phyloP scores from a whole-genome alignment of 2,888 invertebrate species.

The Dolichomitus sp. region DNA sequence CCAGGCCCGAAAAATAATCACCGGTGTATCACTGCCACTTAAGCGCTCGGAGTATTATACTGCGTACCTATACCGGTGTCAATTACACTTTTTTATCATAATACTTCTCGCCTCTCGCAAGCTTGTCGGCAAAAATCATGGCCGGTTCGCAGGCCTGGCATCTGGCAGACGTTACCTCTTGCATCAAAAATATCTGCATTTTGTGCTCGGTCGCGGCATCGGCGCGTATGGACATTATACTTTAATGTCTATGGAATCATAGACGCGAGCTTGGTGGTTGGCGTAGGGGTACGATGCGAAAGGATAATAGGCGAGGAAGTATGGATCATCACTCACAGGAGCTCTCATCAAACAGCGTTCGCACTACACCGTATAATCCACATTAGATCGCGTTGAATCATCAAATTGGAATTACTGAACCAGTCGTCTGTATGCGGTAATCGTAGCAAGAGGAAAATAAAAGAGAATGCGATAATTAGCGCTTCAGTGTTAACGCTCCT shows the following conservation, averaged over 20 bases:
- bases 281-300: slow-evolving; percentile 26
- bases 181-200: slow-evolving; percentile 16
- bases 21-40: too few species aligned
- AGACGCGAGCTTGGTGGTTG: slow-evolving; percentile 39
- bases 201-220: slow-evolving; percentile 8
- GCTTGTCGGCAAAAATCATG: slow-evolving; percentile 71
- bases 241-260: slow-evolving; percentile 19
- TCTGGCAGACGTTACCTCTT: slow-evolving; percentile 83
- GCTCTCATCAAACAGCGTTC: not conserved
- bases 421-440: slow-evolving; percentile 50
- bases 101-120: slow-evolving; percentile 65
- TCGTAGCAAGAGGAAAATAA: slow-evolving; percentile 34
- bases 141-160: slow-evolving; percentile 76
- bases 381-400: slow-evolving; percentile 50
- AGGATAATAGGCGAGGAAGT: slow-evolving; percentile 33
- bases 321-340: slow-evolving; percentile 27
- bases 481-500: slow-evolving; percentile 37
- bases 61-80: not conserved
- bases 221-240: slow-evolving; percentile 30
- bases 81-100: slow-evolving; percentile 25
- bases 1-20: too few species aligned
- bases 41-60: not conserved
- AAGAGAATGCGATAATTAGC: slow-evolving; percentile 59
- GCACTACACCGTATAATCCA: slow-evolving; percentile 23
- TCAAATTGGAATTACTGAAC: slow-evolving; percentile 32